Base-by-base conservation (phyloP, 2,888 invertebrate species). In the Pandemis heparana region DNA sequence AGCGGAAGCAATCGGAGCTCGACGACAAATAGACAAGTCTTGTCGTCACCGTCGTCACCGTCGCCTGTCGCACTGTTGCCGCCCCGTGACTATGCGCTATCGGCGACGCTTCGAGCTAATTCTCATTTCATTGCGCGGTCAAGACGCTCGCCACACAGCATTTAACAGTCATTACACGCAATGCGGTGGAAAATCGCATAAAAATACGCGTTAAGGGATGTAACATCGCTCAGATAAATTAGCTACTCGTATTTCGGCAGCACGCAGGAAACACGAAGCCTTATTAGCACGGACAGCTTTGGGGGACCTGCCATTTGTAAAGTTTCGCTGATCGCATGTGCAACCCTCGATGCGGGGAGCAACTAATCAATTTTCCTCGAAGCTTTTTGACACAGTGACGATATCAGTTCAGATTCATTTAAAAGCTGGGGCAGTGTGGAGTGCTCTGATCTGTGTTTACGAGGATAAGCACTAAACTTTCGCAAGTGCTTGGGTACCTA, bases 211-310 rank as follows among this genome's bases (percentile, higher is more conserved):
- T 12, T 12, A 14, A 12, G 5, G 12, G 14, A 7, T 60, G 71
- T 72, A 62, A 60, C 59, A 39, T 16, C 23, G 51, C 56, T 62
- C 46, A 43, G 62, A 72, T 67, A 72, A 72, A 68, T 72, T 72
- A 72, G 67, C 63, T 56, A 8, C 72, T 63, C 72, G 56, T 18
- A 56, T 72, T 62, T 39, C 56, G 39, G 65, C 43, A 14, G 14
- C 8, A 18, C 48, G 53, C 53, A 9, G 53, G 53, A 8, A 53
- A 53, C 53, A 18, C 3, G 53, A 53, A 16, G 16, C 53, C 53
- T 53, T 53, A 53, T 53, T 53, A 53, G 53, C 53, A 53, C 8
- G 46, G 63, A 56, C 56, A 43, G 63, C 38, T 18, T 18, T 12
- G 14, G 71, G 65, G 60, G n/a, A 65, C 46, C 59, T 59, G 64